Conservation (phyloP, 2,888 invertebrate genomes). For the Thera britannica region DNA sequence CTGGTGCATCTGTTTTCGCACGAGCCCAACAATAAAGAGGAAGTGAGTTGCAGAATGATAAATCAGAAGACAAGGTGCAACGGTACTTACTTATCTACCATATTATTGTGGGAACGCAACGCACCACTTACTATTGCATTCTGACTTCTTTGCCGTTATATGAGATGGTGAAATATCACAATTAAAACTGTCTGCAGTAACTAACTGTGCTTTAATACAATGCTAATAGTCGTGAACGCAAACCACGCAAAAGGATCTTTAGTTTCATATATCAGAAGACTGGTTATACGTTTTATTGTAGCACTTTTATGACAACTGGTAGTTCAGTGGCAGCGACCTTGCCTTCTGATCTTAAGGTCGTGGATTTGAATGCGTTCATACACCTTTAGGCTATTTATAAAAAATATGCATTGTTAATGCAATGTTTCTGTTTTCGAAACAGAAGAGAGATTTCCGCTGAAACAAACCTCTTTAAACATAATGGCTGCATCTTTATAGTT, state of each 20-base stretch:
- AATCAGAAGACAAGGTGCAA: slow-evolving; percentile 64
- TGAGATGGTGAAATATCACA: slow-evolving; percentile 38
- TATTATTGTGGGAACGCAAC: slow-evolving; percentile 71
- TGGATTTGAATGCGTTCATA: neutral
- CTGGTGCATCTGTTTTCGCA: slow-evolving; percentile 50
- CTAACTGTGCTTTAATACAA: slow-evolving; percentile 17
- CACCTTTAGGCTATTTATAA: neutral
- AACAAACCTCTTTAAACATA: no score
- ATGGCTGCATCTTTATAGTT: neutral
- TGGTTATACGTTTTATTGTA: neutral
- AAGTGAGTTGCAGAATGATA: slow-evolving; percentile 67
- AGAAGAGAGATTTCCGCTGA: no score
- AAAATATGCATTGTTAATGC: no score
- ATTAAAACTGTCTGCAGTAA: slow-evolving; percentile 16
- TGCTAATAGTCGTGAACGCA: neutral
- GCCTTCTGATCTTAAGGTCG: neutral
- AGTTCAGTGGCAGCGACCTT: neutral
- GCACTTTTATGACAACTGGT: neutral
- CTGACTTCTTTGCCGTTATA: slow-evolving; percentile 54
- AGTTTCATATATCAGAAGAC: neutral
- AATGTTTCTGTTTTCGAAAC: no score
- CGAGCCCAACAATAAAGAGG: slow-evolving; percentile 53
- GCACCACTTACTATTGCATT: slow-evolving; percentile 70
- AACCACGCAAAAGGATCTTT: neutral
- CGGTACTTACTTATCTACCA: slow-evolving; percentile 53